A percentile compares a stretch with the other conserved stretches of the same genome.
Evolutionary conservation across 2,888 invertebrate genomes (phyloP).

Genomic region (Hirtodrosophila cameraria): DNA sequence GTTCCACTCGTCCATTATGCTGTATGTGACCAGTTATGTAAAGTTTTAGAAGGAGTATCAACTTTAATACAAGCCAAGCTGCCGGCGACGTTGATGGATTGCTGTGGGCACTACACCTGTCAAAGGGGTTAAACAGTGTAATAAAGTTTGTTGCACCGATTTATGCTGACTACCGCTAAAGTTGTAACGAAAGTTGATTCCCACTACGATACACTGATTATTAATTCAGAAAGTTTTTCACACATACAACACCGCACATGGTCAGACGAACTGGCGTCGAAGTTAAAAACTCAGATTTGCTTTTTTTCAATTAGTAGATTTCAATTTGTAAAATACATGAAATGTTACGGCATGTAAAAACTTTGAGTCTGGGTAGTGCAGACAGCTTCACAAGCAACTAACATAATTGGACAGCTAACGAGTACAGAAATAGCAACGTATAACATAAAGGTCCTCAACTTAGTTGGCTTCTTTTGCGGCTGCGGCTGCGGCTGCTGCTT

Average conservation of each 20-base stretch:
- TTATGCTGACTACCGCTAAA: slow-evolving; percentile 32
- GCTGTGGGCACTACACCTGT: slow-evolving; percentile 16
- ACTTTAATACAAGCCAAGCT: slow-evolving; percentile 24
- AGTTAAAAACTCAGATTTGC: too few relatives aligned
- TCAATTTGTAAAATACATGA: too few relatives aligned
- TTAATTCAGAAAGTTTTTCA: slow-evolving; percentile 52
- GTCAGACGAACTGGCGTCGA: not conserved
- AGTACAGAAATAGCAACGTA: not conserved
- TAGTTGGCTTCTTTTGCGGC: slow-evolving; percentile 9
- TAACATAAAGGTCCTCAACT: not conserved
- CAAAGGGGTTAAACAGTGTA: slow-evolving; percentile 32
- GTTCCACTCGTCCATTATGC: not conserved
- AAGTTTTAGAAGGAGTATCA: slow-evolving; percentile 1
- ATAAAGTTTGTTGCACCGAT: slow-evolving; percentile 38
- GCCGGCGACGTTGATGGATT: slow-evolving; percentile 49
- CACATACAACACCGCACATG: not conserved
- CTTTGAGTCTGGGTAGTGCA: too few relatives aligned
- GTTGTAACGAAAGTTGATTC: slow-evolving; percentile 26
- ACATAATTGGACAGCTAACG: slow-evolving; percentile 24
- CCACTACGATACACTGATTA: slow-evolving; percentile 43
- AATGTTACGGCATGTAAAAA: not conserved
- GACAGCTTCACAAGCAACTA: not conserved
- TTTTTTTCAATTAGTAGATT: not conserved
- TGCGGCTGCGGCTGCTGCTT: not conserved
- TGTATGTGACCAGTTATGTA: slow-evolving; percentile 2